Evolutionary conservation across 2,888 invertebrate species (phyloP), one percentile per base, ranked within the genome.

Genomic region (Leptopilina drosophilae): DNA sequence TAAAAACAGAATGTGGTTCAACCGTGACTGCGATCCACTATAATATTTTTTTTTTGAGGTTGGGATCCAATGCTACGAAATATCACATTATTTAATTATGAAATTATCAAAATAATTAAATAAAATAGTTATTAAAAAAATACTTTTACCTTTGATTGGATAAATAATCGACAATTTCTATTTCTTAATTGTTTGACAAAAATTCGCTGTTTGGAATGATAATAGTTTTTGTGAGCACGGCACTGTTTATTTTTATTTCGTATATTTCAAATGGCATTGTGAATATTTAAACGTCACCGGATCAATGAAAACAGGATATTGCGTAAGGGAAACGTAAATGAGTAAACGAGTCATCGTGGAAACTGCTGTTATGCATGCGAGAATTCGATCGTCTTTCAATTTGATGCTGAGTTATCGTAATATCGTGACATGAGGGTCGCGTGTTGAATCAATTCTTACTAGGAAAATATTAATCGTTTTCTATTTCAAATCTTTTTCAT

Each of bases 311-410:
- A 77, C 69, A 64, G 69, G 77, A 79, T 79, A 79, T 79, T 79
- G 79, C 67, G 77, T 77, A 79, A 79, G 69, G 77, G 64, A 64
- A 76, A 77, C 64, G 62, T 64, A 62, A 62, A 79, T 69, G 64
- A 77, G 64, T 53, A 73, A 77, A 77, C 77, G 77, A 79, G 77
- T 76, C 69, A 77, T 77, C 77, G 77, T 67, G 53, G 73, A 79
- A 77, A 77, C 79, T 79, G 56, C 64, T 67, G 79, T 75, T 56
- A 65, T 59, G 64, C 73, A 78, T 76, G 78, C 79, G 73, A 79
- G 67, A 77, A 79, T 77, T 77, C 77, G 79, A 79, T 77, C 79
- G 77, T 69, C 77, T 42, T 77, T 79, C 77, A 77, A 79, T 77
- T 67, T 56, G 78, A 76, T 59, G 73, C 69, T 64, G 42, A 77